Evolutionary conservation across 2,797 vertebrate genomes (phyloP), one percentile per base, ranked within the genome.

Genomic region (Notolepis coatsorum): DNA sequence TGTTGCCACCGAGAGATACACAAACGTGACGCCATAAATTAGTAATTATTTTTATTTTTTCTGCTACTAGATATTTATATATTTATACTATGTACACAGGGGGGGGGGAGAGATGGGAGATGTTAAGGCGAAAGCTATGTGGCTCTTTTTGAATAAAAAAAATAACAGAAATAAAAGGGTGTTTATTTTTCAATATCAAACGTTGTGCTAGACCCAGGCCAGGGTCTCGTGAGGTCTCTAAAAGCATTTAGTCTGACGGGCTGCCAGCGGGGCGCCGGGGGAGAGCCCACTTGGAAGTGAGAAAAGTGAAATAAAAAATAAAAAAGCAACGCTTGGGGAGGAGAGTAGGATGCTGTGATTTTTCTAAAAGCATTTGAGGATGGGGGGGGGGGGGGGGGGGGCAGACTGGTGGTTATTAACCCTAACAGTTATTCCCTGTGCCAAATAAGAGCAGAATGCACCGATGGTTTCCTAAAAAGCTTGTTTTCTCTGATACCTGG

Each of bases 61-160:
- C 83, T 80, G 80, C 86, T 89, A 88, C 87, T n/a, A n/a, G n/a
- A 89, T 92, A 90, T 90, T 90, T 91, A 91, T 92, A 90, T 91
- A 92, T 91, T 90, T 91, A 91, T 90, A 91, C 67, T 91, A 90
- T 92, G 70, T 91, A 91, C 89, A 92, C 68, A 50, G 58, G 69
- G 70, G 80, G 46, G 18, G 35, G 51, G 49, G 61, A 74, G 33
- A 76, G 50, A 77, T 76, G 80, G 61, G 65, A 75, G 65, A 89
- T 85, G 82, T 87, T 91, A 90, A 88, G 89, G 88, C 88, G 52
- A 68, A n/a, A 58, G 60, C 59, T 42, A 51, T 61, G 68, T 33
- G 56, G 50, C 65, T 27, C 64, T 75, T 69, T 46, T 25, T 35
- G 46, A 24, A 35, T 31, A 59, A 53, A 17, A 7, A 21, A 17